A percentile compares a stretch with the other conserved stretches of the same genome.
Evolutionary conservation across 2,113 vertebrate genomes (phyloP).

Genomic region (Gallinago jamesoni): DNA sequence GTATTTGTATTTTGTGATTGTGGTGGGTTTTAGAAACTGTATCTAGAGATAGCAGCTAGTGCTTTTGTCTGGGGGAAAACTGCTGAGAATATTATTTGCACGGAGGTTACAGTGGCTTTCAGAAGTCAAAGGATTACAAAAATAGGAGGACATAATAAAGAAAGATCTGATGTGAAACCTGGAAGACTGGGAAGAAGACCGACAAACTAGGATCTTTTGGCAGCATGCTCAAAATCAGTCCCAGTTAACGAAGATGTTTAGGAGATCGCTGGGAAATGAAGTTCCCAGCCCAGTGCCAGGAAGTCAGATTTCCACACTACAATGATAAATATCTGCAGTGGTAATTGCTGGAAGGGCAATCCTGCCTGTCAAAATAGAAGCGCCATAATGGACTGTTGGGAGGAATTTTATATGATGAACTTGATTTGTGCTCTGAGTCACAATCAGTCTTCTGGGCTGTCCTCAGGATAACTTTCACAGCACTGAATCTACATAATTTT

Average conservation of each 20-base stretch:
- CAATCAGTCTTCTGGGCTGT: background rate
- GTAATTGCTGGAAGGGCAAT: background rate
- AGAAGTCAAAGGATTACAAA: background rate
- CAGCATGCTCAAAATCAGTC: background rate
- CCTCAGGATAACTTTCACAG: background rate
- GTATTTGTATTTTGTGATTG: background rate
- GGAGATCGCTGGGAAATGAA: background rate
- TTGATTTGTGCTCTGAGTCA: background rate
- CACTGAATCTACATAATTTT: background rate
- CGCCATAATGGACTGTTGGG: background rate
- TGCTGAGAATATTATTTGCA: background rate
- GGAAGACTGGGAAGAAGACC: background rate
- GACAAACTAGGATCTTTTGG: background rate
- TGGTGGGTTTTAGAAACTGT: background rate
- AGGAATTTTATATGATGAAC: background rate
- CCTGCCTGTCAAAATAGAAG: background rate
- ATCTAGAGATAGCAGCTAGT: background rate
- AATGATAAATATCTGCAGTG: background rate
- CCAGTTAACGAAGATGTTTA: constrained; percentile 1
- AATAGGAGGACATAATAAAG: background rate
- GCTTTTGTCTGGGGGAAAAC: background rate
- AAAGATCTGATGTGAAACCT: background rate
- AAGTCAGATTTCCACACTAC: background rate
- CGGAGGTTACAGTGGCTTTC: background rate
- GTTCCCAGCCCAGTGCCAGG: background rate